phyloP scores from a whole-genome alignment of 1,140 invertebrate species.

The Halyomorpha halys region DNA sequence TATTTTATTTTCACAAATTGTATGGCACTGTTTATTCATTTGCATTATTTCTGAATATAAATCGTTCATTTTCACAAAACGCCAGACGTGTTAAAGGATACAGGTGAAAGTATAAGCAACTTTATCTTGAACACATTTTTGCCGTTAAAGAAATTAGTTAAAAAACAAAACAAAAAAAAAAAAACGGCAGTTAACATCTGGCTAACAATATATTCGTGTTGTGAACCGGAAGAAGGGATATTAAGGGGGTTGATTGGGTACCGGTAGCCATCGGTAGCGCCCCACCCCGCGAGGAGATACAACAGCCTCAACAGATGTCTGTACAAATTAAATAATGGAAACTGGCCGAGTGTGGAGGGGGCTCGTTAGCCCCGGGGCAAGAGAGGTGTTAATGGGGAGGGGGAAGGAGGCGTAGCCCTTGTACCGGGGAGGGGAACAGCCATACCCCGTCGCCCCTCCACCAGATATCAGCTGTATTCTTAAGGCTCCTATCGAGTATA shows the following conservation, averaged over 20 bases:
- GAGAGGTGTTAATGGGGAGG: not conserved
- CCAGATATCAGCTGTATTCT: not conserved
- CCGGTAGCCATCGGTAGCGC: constrained; percentile 3
- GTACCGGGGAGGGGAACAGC: not conserved
- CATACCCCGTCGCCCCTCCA: constrained; percentile 1
- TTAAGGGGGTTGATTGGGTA: not conserved
- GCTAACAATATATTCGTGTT: not conserved
- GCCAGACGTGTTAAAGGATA: too few species aligned
- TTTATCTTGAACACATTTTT: too few species aligned
- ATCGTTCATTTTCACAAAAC: too few species aligned
- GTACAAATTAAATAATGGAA: constrained; percentile 22
- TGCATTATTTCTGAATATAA: too few species aligned
- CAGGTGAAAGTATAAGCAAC: too few species aligned
- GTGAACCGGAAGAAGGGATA: not conserved
- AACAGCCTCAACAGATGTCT: constrained; percentile 12
- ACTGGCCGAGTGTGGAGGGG: not conserved
- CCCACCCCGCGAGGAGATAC: not conserved
- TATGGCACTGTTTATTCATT: too few species aligned
- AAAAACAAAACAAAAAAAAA: too few species aligned
- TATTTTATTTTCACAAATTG: too few species aligned
- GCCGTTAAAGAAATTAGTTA: too few species aligned
- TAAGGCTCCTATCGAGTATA: too few species aligned
- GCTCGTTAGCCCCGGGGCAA: not conserved
- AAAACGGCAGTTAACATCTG: too few species aligned
- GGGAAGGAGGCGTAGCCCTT: not conserved